Percentiles rank a stretch among this genome's conserved stretches.
Conservation (phyloP, 2,797 vertebrate species). For the Caiman crocodilus region DNA sequence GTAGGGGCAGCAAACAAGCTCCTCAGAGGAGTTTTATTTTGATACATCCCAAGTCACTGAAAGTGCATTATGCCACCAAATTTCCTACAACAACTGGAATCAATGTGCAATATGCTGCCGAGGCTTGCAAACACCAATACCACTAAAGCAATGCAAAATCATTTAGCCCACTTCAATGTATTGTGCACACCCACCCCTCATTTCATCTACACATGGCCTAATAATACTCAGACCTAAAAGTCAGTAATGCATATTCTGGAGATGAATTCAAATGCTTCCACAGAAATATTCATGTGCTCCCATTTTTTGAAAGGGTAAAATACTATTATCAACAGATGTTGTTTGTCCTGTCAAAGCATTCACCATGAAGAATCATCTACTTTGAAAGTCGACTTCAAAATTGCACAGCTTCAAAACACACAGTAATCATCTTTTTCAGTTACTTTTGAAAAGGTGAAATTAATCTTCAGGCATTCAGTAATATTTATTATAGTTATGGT, state of each 20-base stretch:
- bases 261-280: not conserved
- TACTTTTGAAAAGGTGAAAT: not conserved
- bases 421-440: not conserved
- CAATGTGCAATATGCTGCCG: no score
- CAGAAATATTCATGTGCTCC: not conserved
- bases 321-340: not conserved
- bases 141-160: no score
- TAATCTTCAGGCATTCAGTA: slow-evolving; percentile 5
- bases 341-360: not conserved
- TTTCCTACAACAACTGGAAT: no score
- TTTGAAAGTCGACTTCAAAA: not conserved
- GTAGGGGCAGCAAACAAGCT: not conserved
- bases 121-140: no score
- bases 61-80: no score
- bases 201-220: not conserved
- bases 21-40: no score
- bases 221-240: not conserved
- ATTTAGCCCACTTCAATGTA: no score
- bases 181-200: no score
- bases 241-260: not conserved
- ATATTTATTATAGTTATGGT: slow-evolving; percentile 12
- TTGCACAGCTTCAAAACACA: not conserved
- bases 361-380: not conserved
- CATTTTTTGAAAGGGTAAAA: not conserved
- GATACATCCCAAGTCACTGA: no score